Base-by-base conservation (phyloP, 2,888 invertebrate species). In the Pandemis heparana region DNA sequence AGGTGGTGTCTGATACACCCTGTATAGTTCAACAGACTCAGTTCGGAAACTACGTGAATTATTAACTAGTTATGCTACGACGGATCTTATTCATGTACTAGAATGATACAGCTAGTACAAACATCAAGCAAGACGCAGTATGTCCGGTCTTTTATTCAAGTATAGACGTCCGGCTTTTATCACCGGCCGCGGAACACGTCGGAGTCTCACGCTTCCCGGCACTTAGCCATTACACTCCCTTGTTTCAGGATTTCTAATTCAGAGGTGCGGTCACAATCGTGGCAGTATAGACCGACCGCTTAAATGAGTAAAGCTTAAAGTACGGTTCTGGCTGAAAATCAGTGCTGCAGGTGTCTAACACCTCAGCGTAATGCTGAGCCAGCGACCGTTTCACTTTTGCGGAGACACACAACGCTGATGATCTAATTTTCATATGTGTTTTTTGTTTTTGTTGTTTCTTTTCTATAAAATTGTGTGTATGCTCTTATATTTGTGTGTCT, bases 201-300 rank as follows among this genome's bases (percentile, higher is more conserved):
- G 63, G 67, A 63, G 68, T 63, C 68, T 23, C 48, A 51, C 51
- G 60, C 69, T 74, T 74, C 69, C 74, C 69, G 56, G 64, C 61
- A 71, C 46, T 59, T 56, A 18, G n/a, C 71, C 60, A 65, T 65
- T 65, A 65, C 74, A 74, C 51, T 60, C 68, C 63, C 39, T 38
- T 69, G 59, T 51, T 70, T 56, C 65, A 65, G 70, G 60, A 64
- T 48, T 48, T 61, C 23, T 56, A 67, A 65, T 70, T 65, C 16
- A 63, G 51, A 71, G 78, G 85, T 91, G 85, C 85, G 88, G 87
- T 88, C 89, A 85, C 77, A 73, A 75, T 83, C 83, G 83, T 79
- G 80, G 79, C 79, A 80, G 71, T 66, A 75, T 70, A 78, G n/a
- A n/a, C n/a, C n/a, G n/a, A n/a, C n/a, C n/a, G n/a, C n/a, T n/a